Evolutionary conservation across 2,888 invertebrate species (phyloP), one percentile per base, ranked within the genome.

Genomic region (Leucoma salicis): DNA sequence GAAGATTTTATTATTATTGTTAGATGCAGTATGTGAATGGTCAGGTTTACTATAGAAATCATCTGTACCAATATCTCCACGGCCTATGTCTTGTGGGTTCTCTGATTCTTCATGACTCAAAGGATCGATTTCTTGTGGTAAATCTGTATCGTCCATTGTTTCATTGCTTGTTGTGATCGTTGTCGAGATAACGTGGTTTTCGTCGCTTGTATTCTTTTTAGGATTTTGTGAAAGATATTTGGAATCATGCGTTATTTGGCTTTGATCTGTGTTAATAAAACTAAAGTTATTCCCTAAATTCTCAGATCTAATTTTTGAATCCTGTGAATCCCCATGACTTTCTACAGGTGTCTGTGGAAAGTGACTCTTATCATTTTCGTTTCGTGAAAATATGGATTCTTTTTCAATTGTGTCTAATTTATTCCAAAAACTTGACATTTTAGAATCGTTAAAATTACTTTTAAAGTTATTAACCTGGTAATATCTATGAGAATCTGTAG

Each of bases 11-110:
- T 16, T 6, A 16, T 16, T 6, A 16, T 16, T 16, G 16, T 21
- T 6, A 4, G 6, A 4, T 8, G 1, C 1, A 8, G 1, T 21
- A 21, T 21, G 7, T 5, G 21, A 21, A 8, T 2, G 7, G 6
- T 1, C 21, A 21, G 21, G 3, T 4, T 21, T 2, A 12, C 13
- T 25, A 14, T 16, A 21, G 14, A 13, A 14, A 29, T 63, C 66
- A 31, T 72, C 70, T 18, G 66, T 49, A 5, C 58, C 57, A 33
- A 73, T 69, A 52, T 73, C 72, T 63, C 63, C 72, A 8, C 72
- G 66, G 2, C 70, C 74, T 38, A 57, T 31, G 18, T 70, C 63
- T 36, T 46, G 37, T 8, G 53, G 31, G 7, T 18, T 39, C 28
- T 55, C 45, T 37, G 48, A 50, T 4, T 45, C 32, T 8, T 42